Conservation (phyloP, 2,797 vertebrate genomes). For the Ispidina lecontei region DNA sequence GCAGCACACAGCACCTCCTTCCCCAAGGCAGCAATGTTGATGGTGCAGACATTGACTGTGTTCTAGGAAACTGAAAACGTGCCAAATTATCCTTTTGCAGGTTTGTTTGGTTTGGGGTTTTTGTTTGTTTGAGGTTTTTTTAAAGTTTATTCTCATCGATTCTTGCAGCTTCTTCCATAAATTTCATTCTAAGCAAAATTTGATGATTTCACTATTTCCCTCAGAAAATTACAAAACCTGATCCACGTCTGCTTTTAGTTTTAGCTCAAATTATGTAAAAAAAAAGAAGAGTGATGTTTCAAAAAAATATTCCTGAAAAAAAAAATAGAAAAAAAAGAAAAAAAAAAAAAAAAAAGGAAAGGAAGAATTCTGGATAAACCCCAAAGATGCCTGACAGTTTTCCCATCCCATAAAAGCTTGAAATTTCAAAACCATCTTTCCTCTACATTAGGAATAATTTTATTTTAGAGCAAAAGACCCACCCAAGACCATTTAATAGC, state of each 20-base stretch:
- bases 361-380: neutral
- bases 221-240: neutral
- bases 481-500: slow-evolving; percentile 12
- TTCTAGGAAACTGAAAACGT: neutral
- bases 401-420: slow-evolving; percentile 50
- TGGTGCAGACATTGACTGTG: neutral
- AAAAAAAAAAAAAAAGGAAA: neutral
- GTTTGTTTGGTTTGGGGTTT: no score
- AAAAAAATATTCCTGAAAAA: neutral
- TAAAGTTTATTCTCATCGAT: neutral
- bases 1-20: neutral
- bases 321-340: neutral
- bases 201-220: slow-evolving; percentile 30
- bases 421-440: slow-evolving; percentile 33
- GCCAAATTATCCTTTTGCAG: neutral
- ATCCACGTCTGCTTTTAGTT: slow-evolving; percentile 58
- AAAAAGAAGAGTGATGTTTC: slow-evolving; percentile 17
- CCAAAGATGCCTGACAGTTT: slow-evolving; percentile 17
- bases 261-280: slow-evolving; percentile 9
- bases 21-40: neutral
- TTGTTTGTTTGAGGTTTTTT: no score
- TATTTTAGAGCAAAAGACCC: slow-evolving; percentile 16
- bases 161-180: neutral
- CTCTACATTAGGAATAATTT: neutral
- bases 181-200: neutral